These are phyloP conservation scores for Rhagoletis zephyria DNA, from an alignment of 1,140 invertebrate species.

Conservation along the genomic window DNA sequence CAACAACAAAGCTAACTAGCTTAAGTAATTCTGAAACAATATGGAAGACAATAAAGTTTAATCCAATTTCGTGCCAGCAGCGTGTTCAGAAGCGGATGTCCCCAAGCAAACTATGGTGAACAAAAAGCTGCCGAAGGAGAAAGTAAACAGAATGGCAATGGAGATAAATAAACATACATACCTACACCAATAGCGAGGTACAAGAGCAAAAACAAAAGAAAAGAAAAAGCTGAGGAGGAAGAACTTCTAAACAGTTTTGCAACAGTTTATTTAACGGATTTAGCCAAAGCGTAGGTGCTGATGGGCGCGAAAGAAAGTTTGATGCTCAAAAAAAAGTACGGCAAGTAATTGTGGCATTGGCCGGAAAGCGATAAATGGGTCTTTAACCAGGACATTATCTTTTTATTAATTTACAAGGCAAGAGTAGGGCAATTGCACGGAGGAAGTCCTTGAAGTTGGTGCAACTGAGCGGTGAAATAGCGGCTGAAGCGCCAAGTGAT, in stretches of 20 bases:
- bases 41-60: constrained; percentile 38
- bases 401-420: constrained; percentile 68
- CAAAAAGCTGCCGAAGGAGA: not conserved
- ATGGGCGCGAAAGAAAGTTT: not conserved
- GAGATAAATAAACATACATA: too few relatives aligned
- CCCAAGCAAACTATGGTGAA: not conserved
- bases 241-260: not conserved
- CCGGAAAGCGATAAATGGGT: constrained; percentile 62
- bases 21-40: not conserved
- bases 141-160: not conserved
- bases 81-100: not conserved
- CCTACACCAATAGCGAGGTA: not conserved
- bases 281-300: not conserved
- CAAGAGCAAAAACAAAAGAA: not conserved
- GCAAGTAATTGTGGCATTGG: constrained; percentile 32
- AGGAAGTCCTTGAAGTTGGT: not conserved
- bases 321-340: not conserved
- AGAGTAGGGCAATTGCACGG: not conserved
- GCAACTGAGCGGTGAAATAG: constrained; percentile 20
- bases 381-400: constrained; percentile 66
- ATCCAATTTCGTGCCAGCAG: constrained; percentile 20
- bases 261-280: constrained; percentile 34
- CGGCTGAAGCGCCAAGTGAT: constrained; percentile 20
- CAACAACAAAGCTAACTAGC: not conserved
- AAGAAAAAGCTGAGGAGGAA: not conserved